Percentiles rank a stretch among this genome's conserved stretches.
Conservation (phyloP, 1,140 invertebrate genomes). For the Pseudomyrmex cubaensis region DNA sequence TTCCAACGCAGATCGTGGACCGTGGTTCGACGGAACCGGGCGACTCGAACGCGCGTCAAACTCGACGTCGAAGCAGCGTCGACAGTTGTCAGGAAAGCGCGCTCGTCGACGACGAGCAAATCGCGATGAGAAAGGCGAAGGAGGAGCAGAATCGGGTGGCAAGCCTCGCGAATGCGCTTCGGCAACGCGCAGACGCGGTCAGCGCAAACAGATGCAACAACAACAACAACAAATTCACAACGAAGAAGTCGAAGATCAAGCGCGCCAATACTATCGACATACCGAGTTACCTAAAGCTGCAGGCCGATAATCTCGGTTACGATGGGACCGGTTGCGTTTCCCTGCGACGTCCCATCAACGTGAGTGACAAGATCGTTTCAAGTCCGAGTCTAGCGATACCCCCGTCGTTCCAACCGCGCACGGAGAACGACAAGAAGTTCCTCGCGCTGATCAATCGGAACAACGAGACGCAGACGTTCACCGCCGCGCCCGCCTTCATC, state of each 20-base stretch:
- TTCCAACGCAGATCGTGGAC: slow-evolving; percentile 22
- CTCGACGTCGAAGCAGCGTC: slow-evolving; percentile 28
- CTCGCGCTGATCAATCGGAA: slow-evolving; percentile 93
- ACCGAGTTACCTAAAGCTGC: slow-evolving; percentile 87
- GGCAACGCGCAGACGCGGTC: slow-evolving; percentile 72
- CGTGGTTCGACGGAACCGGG: neutral
- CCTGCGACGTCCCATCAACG: slow-evolving; percentile 86
- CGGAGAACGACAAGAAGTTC: slow-evolving; percentile 94
- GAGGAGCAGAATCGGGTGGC: slow-evolving; percentile 58
- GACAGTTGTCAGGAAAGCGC: slow-evolving; percentile 59
- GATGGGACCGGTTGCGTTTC: slow-evolving; percentile 82
- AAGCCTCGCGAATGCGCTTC: slow-evolving; percentile 65
- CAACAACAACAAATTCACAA: slow-evolving; percentile 86
- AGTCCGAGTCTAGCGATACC: slow-evolving; percentile 79
- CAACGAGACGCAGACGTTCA: slow-evolving; percentile 81
- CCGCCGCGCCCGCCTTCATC: slow-evolving; percentile 74
- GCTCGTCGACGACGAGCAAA: slow-evolving; percentile 65
- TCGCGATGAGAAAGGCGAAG: slow-evolving; percentile 49
- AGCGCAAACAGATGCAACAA: slow-evolving; percentile 57
- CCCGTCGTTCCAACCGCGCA: slow-evolving; percentile 91
- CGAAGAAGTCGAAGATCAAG: slow-evolving; percentile 92
- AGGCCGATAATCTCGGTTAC: slow-evolving; percentile 78
- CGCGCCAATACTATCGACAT: slow-evolving; percentile 95
- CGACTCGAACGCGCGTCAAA: slow-evolving; percentile 29
- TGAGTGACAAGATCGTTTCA: slow-evolving; percentile 83